phyloP scores from a whole-genome alignment of 2,888 invertebrate species.

The Eumacrocentrus americanus region DNA sequence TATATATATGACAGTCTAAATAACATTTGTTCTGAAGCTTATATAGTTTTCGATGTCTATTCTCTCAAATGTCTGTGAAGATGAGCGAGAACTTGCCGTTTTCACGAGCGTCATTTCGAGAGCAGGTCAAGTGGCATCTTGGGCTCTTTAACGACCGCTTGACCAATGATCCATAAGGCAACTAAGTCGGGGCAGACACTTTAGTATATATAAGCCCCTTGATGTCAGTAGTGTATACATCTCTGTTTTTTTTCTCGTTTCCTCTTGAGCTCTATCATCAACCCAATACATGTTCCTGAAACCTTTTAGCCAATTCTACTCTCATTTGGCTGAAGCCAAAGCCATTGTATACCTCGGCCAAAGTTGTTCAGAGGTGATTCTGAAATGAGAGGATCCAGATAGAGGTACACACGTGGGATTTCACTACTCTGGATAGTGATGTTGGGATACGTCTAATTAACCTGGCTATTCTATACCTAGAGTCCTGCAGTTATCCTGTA shows the following conservation, averaged over 20 bases:
- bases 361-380: constrained; percentile 2
- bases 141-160: constrained; percentile 14
- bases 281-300: neutral
- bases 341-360: neutral
- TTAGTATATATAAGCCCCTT: neutral
- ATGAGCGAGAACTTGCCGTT: neutral
- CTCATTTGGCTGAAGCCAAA: neutral
- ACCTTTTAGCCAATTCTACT: neutral
- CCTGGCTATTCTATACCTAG: neutral
- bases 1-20: too few relatives aligned
- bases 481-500: neutral
- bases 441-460: neutral
- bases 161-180: constrained; percentile 9
- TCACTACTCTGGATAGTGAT: neutral
- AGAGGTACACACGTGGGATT: neutral
- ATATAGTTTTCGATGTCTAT: neutral
- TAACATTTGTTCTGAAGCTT: too few relatives aligned
- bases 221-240: constrained; percentile 1
- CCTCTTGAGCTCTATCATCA: neutral
- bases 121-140: constrained; percentile 16
- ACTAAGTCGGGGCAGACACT: neutral
- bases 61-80: neutral
- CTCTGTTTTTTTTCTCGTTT: constrained; percentile 6
- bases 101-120: neutral
- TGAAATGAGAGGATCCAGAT: neutral